phyloP scores from a whole-genome alignment of 2,113 vertebrate species.

The Heterotis niloticus region DNA sequence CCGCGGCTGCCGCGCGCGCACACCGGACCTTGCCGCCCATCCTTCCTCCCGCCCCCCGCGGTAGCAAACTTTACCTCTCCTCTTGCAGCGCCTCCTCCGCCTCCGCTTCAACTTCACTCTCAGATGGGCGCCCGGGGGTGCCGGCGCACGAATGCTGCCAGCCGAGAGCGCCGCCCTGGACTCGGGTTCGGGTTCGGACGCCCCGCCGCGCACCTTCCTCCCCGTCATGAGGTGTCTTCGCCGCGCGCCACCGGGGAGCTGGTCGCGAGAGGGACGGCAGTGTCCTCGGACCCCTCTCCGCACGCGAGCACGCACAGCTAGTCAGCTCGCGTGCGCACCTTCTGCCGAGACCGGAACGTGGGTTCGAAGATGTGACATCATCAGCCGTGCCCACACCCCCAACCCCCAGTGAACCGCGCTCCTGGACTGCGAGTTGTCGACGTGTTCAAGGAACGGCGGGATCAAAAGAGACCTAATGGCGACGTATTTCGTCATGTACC shows the following conservation, averaged over 20 bases:
- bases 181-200: conserved; percentile 22
- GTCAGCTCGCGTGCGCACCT: conserved; percentile 70
- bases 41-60: neutral
- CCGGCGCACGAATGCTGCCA: conserved; percentile 56
- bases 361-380: conserved; percentile 75
- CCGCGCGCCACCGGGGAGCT: neutral
- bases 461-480: no score
- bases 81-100: conserved; percentile 63
- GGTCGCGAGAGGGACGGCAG: neutral
- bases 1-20: neutral
- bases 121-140: conserved; percentile 62
- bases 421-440: no score
- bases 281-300: conserved; percentile 32
- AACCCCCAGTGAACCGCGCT: neutral
- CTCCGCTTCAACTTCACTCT: conserved; percentile 70
- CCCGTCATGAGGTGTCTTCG: neutral
- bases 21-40: neutral
- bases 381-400: conserved; percentile 42
- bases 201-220: conserved; percentile 7
- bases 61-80: conserved; percentile 65
- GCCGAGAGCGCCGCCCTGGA: conserved; percentile 71
- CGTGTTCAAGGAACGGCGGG: no score
- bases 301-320: conserved; percentile 53
- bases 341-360: conserved; percentile 71
- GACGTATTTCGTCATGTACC: no score